phyloP scores from a whole-genome alignment of 1,140 invertebrate genomes.

The Halictus rubicundus region DNA sequence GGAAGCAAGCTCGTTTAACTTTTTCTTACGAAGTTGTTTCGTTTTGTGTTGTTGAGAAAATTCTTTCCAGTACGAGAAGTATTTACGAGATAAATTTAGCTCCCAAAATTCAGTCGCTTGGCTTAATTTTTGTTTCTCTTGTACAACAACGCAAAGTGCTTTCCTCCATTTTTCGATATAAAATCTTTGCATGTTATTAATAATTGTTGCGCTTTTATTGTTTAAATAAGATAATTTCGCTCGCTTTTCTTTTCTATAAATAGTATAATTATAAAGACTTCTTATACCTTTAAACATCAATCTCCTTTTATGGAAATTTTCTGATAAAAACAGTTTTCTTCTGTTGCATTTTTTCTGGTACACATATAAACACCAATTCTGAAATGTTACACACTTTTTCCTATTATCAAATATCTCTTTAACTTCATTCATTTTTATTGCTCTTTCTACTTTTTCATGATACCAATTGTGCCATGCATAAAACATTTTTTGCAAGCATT shows the following conservation, averaged over 20 bases:
- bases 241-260: conserved; percentile 31
- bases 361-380: conserved; percentile 29
- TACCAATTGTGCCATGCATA: conserved; percentile 16
- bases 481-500: conserved; percentile 8
- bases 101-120: conserved; percentile 5
- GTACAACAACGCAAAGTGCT: neutral
- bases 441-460: neutral
- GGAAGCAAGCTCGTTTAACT: neutral
- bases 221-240: conserved; percentile 17
- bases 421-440: neutral
- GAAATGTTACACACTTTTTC: neutral
- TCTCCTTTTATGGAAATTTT: conserved; percentile 15
- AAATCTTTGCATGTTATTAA: neutral
- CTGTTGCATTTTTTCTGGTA: conserved; percentile 22
- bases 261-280: neutral
- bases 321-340: conserved; percentile 1
- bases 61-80: conserved; percentile 19
- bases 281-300: neutral
- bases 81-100: conserved; percentile 11
- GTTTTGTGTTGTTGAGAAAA: conserved; percentile 19
- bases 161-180: conserved; percentile 34
- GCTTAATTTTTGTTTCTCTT: conserved; percentile 31
- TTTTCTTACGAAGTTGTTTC: conserved; percentile 6
- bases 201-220: neutral
- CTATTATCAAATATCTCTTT: neutral